Percentiles rank a stretch among this genome's conserved stretches.
Conservation (phyloP, 2,797 vertebrate genomes). For the Poeciliopsis presidionis region DNA sequence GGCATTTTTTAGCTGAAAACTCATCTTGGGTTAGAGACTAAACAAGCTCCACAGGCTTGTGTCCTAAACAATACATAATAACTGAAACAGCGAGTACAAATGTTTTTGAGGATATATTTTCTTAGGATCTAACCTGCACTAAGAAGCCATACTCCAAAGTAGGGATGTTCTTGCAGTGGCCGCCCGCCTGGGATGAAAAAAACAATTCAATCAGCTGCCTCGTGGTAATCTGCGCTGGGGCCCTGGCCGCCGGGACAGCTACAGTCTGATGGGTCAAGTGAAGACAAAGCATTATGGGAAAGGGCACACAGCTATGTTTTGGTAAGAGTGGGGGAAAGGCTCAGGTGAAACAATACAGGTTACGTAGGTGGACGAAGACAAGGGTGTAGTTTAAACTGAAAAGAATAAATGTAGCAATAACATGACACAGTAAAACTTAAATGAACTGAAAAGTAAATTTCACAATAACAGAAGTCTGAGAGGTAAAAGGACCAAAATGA, state of each 20-base stretch:
- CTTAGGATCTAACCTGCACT: constrained; percentile 87
- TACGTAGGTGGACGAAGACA: constrained; percentile 43
- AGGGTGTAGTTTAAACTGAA: constrained; percentile 44
- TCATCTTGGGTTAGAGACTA: not conserved
- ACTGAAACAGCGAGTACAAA: not conserved
- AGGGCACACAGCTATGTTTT: constrained; percentile 69
- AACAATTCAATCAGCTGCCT: constrained; percentile 91
- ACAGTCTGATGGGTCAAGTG: constrained; percentile 89
- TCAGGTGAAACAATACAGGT: constrained; percentile 63
- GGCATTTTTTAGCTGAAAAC: not conserved
- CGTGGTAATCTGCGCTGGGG: constrained; percentile 89
- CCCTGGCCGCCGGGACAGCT: constrained; percentile 87
- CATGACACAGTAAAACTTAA: not conserved
- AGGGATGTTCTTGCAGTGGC: constrained; percentile 98
- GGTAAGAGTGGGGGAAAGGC: constrained; percentile 59
- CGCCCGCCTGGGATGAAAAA: constrained; percentile 91
- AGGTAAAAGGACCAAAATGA: not conserved
- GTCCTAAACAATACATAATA: not conserved
- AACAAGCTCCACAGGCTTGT: not conserved
- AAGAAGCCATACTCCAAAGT: constrained; percentile 99
- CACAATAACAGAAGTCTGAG: not conserved
- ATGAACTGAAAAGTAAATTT: not conserved
- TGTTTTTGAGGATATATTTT: constrained; percentile 13
- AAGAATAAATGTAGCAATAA: not conserved
- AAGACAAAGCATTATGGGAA: constrained; percentile 88